Base-by-base conservation (phyloP, 1,140 invertebrate species). In the Spodoptera litura region DNA sequence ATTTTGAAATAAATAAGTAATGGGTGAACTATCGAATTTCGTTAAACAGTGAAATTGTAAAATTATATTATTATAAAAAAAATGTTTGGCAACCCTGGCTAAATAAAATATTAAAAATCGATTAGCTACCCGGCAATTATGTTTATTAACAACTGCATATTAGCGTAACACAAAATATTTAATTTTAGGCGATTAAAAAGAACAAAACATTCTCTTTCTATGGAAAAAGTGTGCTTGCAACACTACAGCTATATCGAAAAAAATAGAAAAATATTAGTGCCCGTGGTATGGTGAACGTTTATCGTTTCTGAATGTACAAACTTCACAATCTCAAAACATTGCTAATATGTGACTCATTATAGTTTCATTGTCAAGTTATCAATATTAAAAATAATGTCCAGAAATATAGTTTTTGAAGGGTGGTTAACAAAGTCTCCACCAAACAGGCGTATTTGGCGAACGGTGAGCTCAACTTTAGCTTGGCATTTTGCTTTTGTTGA, bases 391-490 rank as follows among this genome's bases (percentile, higher is more conserved):
- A 89, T 52, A 79, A 93, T 94, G 92, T 93, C 92, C 64, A 91
- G 85, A 88, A 92, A 95, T 82, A 93, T 94, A 82, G 91, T 95
- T 68, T 93, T 97, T 88, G 97, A 98, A 95, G 98, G 98, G 78
- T 98, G 98, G 98, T 95, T 99, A 70, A 98, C 97, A 58, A 99
- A 99, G 96, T 98, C 98, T 59, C 98, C 98, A 78, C 98, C 98
- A 35, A 96, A 97, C 55, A 98, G 98, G 95, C 94, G 97, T 81
- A 96, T 98, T 85, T 98, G 97, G 96, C 96, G 97, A 96, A 98
- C 97, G 89, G 98, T 98, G 95, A 96, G 97, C 97, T 75, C 79
- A 84, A 81, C 83, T 79, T 83, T 81, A 82, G 38, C 78, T 79
- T 88, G 79, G 70, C 78, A 85, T 81, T 84, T 80, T 82, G 81